phyloP scores from a whole-genome alignment of 2,113 vertebrate species.

The Oryzias curvinotus region DNA sequence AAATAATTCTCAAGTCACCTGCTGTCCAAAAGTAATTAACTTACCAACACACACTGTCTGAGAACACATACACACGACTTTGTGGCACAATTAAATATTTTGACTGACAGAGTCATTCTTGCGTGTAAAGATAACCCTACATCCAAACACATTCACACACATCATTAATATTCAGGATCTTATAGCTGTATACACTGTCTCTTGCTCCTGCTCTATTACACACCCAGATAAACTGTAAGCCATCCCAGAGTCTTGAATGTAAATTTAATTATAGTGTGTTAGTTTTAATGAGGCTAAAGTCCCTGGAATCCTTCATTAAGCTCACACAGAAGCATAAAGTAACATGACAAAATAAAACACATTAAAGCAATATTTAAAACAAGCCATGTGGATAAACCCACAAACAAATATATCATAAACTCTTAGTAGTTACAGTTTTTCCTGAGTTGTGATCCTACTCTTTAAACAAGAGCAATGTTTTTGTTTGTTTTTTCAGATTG shows the following conservation, averaged over 20 bases:
- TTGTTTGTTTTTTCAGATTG: no score
- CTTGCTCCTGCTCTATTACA: background rate
- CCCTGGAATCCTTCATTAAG: conserved; percentile 5
- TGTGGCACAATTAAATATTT: conserved; percentile 3
- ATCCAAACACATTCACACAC: background rate
- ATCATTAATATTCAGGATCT: no score
- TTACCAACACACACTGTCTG: background rate
- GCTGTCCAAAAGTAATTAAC: background rate
- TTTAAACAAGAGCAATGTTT: no score
- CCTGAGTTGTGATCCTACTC: no score
- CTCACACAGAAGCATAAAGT: background rate
- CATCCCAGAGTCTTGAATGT: conserved; percentile 8
- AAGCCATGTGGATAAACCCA: background rate
- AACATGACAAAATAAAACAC: background rate
- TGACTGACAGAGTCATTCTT: conserved; percentile 1
- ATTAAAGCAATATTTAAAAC: background rate
- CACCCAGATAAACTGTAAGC: conserved; percentile 7
- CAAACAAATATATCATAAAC: no score
- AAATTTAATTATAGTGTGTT: conserved; percentile 53
- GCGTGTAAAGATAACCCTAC: background rate
- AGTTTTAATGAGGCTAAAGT: conserved; percentile 36
- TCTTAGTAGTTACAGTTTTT: no score
- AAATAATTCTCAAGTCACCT: background rate
- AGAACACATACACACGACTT: background rate
- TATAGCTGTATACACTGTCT: no score